Evolutionary conservation across 2,797 vertebrate genomes (phyloP), one percentile per base, ranked within the genome.

Genomic region (Moxostoma hubbsi): DNA sequence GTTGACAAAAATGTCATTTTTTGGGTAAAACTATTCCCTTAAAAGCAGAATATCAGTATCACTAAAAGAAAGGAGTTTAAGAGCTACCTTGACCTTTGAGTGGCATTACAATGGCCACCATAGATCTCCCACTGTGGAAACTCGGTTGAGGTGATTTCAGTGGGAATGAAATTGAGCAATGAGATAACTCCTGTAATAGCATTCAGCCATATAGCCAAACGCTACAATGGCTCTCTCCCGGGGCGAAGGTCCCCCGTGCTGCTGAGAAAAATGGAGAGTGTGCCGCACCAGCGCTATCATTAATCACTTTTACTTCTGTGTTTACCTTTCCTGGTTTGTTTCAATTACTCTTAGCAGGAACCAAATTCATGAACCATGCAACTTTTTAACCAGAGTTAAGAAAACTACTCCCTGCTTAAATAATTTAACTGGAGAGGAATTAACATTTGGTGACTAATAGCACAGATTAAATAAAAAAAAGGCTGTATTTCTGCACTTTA

Each of bases 271-370:
- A 82, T 78, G 70, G 81, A 61, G 72, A 73, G 58, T 50, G 43
- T 7, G 15, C 49, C 5, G 45, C 64, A 63, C 46, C 62, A 49
- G 16, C 50, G 67, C 47, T 49, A 61, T 73, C 81, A 77, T 77
- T 82, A 78, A 82, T 82, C 81, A 82, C 75, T 73, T 77, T 77
- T 69, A 73, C 55, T 73, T 82, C 69, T 67, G 70, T 78, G 81
- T 82, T 82, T 82, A 78, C 81, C 75, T 73, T 82, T 67, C 46
- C 71, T 77, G 63, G 62, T 73, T 82, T 74, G 57, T 73, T 82
- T 78, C 81, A 77, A 82, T 82, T 82, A 82, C 57, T 82, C 75
- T 82, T 82, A 68, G 70, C 62, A 46, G 70, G n/a, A 68, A 73
- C 75, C 81, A 82, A 82, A 63, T 82, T 77, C 81, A 77, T 71